phyloP scores from a whole-genome alignment of 2,888 invertebrate genomes.

The Chrysotoxum bicinctum region DNA sequence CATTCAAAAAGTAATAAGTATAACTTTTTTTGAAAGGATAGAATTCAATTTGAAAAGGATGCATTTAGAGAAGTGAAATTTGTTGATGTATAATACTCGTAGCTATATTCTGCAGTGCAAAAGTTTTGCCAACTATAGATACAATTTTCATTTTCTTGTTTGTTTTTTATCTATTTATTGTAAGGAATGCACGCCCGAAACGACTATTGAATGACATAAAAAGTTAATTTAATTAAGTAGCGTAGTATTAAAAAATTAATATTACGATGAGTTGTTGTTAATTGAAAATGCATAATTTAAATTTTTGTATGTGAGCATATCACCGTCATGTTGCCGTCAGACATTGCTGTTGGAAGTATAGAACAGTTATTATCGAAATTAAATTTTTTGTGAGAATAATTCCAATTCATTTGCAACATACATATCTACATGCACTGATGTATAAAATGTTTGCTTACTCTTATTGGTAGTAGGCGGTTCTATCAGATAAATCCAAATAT shows the following conservation, averaged over 20 bases:
- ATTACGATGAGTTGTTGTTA: too few species aligned
- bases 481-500: too few species aligned
- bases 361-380: too few species aligned
- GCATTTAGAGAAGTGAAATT: conserved; percentile 3
- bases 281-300: too few species aligned
- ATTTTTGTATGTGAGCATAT: too few species aligned
- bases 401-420: too few species aligned
- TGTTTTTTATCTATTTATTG: background rate
- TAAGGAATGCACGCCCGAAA: background rate
- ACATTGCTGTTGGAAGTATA: too few species aligned
- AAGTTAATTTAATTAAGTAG: background rate
- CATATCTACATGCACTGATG: too few species aligned
- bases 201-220: background rate
- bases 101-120: background rate
- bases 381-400: too few species aligned
- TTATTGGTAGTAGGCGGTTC: too few species aligned
- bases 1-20: background rate
- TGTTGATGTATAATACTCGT: background rate
- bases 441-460: too few species aligned
- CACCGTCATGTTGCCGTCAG: too few species aligned
- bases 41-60: background rate
- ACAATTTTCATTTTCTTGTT: background rate
- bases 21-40: background rate
- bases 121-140: background rate
- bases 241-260: background rate